Percentiles rank a stretch among this genome's conserved stretches.
Evolutionary conservation across 2,888 invertebrate genomes (phyloP).

Genomic region (Ichneumoninae sp.): DNA sequence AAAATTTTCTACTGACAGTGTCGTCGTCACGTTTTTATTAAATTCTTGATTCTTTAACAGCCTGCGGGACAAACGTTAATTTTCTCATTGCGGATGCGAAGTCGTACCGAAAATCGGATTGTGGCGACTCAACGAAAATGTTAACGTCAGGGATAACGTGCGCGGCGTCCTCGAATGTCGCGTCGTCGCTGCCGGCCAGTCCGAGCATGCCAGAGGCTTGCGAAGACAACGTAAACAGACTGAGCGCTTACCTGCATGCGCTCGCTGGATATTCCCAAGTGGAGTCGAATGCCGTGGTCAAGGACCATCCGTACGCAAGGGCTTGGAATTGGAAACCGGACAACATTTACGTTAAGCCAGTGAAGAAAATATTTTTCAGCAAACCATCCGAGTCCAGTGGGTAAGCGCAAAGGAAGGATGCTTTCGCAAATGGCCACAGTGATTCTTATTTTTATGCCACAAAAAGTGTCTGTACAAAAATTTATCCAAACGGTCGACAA

Average conservation of each 20-base stretch:
- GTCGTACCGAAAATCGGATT: background rate
- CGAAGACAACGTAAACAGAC: constrained; percentile 86
- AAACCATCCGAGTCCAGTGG: background rate
- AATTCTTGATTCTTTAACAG: background rate
- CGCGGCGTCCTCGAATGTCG: constrained; percentile 9
- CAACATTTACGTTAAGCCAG: constrained; percentile 87
- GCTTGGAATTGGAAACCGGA: constrained; percentile 90
- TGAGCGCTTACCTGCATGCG: constrained; percentile 80
- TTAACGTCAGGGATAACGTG: constrained; percentile 52
- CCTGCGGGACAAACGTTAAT: background rate
- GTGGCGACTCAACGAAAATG: constrained; percentile 46
- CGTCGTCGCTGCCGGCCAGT: constrained; percentile 46
- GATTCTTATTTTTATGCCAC: background rate
- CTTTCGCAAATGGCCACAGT: background rate
- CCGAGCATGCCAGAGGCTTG: constrained; percentile 42
- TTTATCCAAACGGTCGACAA: no score
- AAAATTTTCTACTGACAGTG: background rate
- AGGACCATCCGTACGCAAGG: constrained; percentile 91
- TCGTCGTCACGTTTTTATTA: background rate
- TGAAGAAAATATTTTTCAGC: constrained; percentile 85
- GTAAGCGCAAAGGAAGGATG: constrained; percentile 3
- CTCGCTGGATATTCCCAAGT: constrained; percentile 81
- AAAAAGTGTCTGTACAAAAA: no score
- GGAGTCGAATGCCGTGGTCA: constrained; percentile 84
- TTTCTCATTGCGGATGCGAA: background rate